Evolutionary conservation across 2,797 vertebrate genomes (phyloP).

Genomic region (Cyclura pinguis): DNA sequence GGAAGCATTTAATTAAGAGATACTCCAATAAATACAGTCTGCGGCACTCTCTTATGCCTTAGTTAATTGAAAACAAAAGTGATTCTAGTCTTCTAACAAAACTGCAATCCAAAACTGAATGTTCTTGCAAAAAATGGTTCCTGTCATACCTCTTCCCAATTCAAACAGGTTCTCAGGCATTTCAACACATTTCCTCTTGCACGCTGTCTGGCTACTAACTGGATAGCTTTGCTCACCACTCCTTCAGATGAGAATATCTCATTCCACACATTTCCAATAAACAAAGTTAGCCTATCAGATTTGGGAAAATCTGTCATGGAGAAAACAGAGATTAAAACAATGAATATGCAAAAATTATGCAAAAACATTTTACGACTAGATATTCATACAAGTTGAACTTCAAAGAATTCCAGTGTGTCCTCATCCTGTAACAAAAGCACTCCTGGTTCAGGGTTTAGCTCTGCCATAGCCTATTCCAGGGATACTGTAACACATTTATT

Average conservation of each 20-base stretch:
- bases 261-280: constrained; percentile 91
- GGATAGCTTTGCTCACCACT: constrained; percentile 89
- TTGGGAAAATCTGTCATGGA: constrained; percentile 87
- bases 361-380: neutral
- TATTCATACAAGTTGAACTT: neutral
- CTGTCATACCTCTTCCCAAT: constrained; percentile 90
- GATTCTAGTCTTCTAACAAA: neutral
- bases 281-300: constrained; percentile 88
- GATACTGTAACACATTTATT: neutral
- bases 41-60: neutral
- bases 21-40: neutral
- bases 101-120: neutral
- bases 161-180: constrained; percentile 86
- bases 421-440: neutral
- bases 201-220: constrained; percentile 84
- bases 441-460: neutral
- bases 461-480: neutral
- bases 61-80: neutral
- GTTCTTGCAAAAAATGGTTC: neutral
- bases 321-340: constrained; percentile 35
- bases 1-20: neutral
- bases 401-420: neutral
- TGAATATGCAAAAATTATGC: neutral
- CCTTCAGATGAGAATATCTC: constrained; percentile 84
- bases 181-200: constrained; percentile 80